phyloP scores from a whole-genome alignment of 2,113 vertebrate genomes.

The Poeciliopsis turrubarensis region DNA sequence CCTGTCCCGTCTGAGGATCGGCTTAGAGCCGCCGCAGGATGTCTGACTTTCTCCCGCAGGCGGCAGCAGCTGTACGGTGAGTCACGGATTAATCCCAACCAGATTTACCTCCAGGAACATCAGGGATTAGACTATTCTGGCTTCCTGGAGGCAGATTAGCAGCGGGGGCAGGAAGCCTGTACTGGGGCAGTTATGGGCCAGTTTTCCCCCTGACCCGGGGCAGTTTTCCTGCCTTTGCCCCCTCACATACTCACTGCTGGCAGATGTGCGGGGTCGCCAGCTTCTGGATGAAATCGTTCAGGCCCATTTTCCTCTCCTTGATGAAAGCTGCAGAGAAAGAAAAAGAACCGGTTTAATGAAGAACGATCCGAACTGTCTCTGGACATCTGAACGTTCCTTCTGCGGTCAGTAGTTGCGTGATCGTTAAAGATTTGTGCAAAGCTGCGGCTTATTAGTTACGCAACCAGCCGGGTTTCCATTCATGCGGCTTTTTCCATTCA shows the following conservation, averaged over 20 bases:
- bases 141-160: too few species aligned
- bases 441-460: constrained; percentile 64
- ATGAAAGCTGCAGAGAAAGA: constrained; percentile 78
- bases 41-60: too few species aligned
- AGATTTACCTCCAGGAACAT: too few species aligned
- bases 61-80: too few species aligned
- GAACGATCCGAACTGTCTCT: not conserved
- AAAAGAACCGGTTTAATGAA: not conserved
- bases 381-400: not conserved
- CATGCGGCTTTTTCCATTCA: constrained; percentile 30
- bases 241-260: constrained; percentile 79
- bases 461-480: constrained; percentile 56
- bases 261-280: constrained; percentile 83
- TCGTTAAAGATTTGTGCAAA: constrained; percentile 27
- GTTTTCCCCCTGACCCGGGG: not conserved
- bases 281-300: constrained; percentile 85
- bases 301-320: constrained; percentile 85
- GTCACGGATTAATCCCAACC: too few species aligned
- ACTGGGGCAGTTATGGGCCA: too few species aligned
- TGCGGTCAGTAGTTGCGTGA: not conserved
- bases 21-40: too few species aligned
- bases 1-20: constrained; percentile 39
- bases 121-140: too few species aligned
- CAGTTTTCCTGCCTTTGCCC: not conserved
- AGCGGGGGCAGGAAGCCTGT: too few species aligned